A percentile compares a stretch with the other conserved stretches of the same genome.
Conservation (phyloP, 2,113 vertebrate genomes). For the Sphaerodactylus townsendi region DNA sequence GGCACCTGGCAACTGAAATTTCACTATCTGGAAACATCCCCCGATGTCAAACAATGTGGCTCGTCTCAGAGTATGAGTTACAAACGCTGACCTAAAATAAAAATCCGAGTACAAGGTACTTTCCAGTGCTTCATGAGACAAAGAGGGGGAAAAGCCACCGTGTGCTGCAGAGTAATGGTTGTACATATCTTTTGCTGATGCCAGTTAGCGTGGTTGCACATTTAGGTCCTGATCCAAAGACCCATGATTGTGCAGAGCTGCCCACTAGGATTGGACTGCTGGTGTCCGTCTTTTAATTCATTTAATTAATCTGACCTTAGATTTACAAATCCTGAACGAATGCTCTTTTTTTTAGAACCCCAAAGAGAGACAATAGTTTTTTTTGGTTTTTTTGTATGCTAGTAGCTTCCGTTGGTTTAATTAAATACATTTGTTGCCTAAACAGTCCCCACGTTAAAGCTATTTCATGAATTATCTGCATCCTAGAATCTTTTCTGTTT, state of each 20-base stretch:
- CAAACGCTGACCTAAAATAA: conserved; percentile 42
- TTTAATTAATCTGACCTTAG: background rate
- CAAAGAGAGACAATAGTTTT: background rate
- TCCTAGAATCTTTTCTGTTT: no score
- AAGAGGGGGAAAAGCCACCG: background rate
- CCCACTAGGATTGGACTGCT: background rate
- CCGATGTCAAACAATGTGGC: conserved; percentile 81
- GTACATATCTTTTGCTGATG: conserved; percentile 62
- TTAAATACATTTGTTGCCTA: background rate
- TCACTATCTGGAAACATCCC: conserved; percentile 81
- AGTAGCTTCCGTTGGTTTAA: background rate
- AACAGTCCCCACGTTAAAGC: no score
- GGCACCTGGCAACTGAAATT: conserved; percentile 85
- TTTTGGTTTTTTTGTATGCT: background rate
- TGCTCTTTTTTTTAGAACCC: background rate
- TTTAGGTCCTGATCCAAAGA: conserved; percentile 26
- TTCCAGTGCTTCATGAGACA: conserved; percentile 42
- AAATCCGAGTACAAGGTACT: conserved; percentile 63
- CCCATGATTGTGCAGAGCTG: background rate
- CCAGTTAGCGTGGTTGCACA: conserved; percentile 51
- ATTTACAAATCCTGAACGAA: background rate
- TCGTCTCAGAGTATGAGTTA: conserved; percentile 59
- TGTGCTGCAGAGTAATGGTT: conserved; percentile 31
- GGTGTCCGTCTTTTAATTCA: background rate
- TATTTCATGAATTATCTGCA: no score